phyloP scores from a whole-genome alignment of 2,888 invertebrate genomes.

The Chymomyza procnemis region DNA sequence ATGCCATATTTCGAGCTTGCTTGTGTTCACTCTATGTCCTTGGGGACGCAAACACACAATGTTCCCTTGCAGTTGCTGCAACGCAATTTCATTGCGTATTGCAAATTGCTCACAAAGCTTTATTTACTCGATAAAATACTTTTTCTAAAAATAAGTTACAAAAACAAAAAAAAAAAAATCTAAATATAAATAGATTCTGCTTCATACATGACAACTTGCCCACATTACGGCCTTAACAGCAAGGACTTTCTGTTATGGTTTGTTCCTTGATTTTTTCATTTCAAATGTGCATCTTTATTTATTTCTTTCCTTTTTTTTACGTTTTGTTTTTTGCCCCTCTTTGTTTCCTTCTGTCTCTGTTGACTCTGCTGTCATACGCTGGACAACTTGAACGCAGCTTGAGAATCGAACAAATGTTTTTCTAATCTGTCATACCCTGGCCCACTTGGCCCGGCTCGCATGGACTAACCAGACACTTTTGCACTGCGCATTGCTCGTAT shows the following conservation, averaged over 20 bases:
- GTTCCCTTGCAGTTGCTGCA: too few relatives aligned
- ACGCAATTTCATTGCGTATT: too few relatives aligned
- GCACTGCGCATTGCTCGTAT: constrained; percentile 63
- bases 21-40: too few relatives aligned
- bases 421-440: constrained; percentile 52
- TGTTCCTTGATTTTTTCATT: constrained; percentile 7
- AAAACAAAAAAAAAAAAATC: too few relatives aligned
- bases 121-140: too few relatives aligned
- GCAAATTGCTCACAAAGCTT: too few relatives aligned
- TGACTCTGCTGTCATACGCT: constrained; percentile 32
- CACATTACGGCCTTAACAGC: constrained; percentile 21
- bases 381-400: constrained; percentile 41
- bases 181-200: too few relatives aligned
- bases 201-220: not conserved
- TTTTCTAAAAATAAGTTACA: too few relatives aligned
- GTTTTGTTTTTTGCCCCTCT: constrained; percentile 10
- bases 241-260: constrained; percentile 20
- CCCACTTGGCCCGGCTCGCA: not conserved
- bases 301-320: constrained; percentile 10
- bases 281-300: constrained; percentile 6
- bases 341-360: not conserved
- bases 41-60: too few relatives aligned
- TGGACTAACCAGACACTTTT: not conserved
- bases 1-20: too few relatives aligned
- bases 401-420: constrained; percentile 68